A percentile compares a stretch with the other conserved stretches of the same genome.
phyloP scores from a whole-genome alignment of 2,113 vertebrate genomes.

The Paralichthys olivaceus region DNA sequence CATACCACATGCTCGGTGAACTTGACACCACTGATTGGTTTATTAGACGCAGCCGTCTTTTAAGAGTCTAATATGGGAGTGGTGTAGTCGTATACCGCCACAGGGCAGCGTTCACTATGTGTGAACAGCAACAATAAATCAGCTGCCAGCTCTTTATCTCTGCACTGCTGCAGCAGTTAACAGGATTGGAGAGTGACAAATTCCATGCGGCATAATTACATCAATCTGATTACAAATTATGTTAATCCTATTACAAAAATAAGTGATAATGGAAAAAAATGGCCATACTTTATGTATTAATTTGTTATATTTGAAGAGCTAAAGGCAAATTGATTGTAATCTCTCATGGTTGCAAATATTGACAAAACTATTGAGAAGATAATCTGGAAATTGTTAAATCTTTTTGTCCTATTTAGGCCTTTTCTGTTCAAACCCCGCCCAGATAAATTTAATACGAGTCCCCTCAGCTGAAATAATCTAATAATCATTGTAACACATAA shows the following conservation, averaged over 20 bases:
- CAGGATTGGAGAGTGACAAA: slow-evolving; percentile 61
- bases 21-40: slow-evolving; percentile 58
- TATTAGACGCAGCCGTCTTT: slow-evolving; percentile 63
- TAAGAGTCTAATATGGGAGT: slow-evolving; percentile 49
- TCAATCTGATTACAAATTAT: slow-evolving; percentile 62
- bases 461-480: neutral
- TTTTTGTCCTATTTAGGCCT: neutral
- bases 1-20: slow-evolving; percentile 62
- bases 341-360: slow-evolving; percentile 1
- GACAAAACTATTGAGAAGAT: neutral
- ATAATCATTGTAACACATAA: neutral
- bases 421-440: neutral
- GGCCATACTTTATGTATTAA: slow-evolving; percentile 15
- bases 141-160: slow-evolving; percentile 62
- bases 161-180: slow-evolving; percentile 49
- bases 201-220: slow-evolving; percentile 59
- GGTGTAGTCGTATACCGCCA: slow-evolving; percentile 20
- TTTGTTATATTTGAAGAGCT: slow-evolving; percentile 25
- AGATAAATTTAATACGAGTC: neutral
- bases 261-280: slow-evolving; percentile 44
- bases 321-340: neutral
- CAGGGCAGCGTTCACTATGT: slow-evolving; percentile 40
- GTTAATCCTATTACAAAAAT: slow-evolving; percentile 56
- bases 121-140: slow-evolving; percentile 59
- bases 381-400: neutral